phyloP scores from a whole-genome alignment of 2,113 vertebrate genomes.

The Triplophysa siluroides region DNA sequence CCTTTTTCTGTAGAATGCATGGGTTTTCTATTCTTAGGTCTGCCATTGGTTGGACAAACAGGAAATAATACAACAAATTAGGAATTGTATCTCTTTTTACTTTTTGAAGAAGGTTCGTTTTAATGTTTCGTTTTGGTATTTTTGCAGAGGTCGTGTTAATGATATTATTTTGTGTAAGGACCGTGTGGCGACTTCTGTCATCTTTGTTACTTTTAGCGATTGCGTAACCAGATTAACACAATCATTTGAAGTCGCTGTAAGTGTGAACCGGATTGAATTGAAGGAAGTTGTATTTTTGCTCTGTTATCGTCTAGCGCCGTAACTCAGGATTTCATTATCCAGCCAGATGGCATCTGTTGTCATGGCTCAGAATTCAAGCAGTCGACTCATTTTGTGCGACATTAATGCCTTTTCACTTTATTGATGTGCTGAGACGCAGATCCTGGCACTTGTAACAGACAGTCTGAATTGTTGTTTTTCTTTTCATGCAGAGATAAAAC shows the following conservation, averaged over 20 bases:
- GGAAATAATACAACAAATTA: neutral
- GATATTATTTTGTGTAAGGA: too few relatives aligned
- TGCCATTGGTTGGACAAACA: neutral
- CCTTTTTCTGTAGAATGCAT: neutral
- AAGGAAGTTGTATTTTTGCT: neutral
- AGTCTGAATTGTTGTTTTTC: neutral
- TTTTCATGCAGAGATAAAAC: neutral
- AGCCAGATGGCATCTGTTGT: constrained; percentile 15
- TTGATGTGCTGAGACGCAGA: neutral
- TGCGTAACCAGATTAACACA: neutral
- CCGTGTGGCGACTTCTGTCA: too few relatives aligned
- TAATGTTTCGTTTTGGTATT: too few relatives aligned
- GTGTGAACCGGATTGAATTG: neutral
- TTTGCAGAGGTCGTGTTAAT: too few relatives aligned
- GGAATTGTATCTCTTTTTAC: too few relatives aligned
- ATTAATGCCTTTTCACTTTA: neutral
- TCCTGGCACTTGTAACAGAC: neutral
- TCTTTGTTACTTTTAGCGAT: too few relatives aligned
- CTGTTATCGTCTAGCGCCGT: neutral
- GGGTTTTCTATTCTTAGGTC: neutral
- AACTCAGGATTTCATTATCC: neutral
- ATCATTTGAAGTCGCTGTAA: neutral
- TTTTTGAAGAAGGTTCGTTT: too few relatives aligned
- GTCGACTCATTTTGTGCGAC: neutral
- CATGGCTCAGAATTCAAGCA: neutral